Evolutionary conservation across 1,140 invertebrate species (phyloP).

Genomic region (Hyposmocoma kahamanoa): DNA sequence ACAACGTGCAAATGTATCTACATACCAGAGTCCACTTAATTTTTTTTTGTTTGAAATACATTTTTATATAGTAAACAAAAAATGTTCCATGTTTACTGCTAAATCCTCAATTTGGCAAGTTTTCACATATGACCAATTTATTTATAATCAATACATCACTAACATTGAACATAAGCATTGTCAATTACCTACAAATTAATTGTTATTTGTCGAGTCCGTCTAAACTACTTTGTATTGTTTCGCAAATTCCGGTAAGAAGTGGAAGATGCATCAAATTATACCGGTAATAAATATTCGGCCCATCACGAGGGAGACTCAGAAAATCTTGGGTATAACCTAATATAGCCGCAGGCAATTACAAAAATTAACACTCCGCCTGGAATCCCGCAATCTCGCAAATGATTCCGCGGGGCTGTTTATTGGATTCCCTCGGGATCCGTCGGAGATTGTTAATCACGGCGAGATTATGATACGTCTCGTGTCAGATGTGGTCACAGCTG

Average conservation of each 20-base stretch:
- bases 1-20: too few species aligned
- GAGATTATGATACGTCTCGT: conserved; percentile 16
- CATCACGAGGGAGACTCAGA: background rate
- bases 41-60: too few species aligned
- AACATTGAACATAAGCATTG: too few species aligned
- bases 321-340: conserved; percentile 7
- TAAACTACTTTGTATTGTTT: background rate
- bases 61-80: too few species aligned
- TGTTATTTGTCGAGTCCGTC: too few species aligned
- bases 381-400: conserved; percentile 35
- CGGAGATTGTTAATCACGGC: conserved; percentile 23
- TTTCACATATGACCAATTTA: too few species aligned
- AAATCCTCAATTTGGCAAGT: too few species aligned
- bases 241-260: background rate
- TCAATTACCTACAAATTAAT: too few species aligned
- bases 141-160: too few species aligned
- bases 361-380: conserved; percentile 31
- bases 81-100: too few species aligned
- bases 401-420: conserved; percentile 28
- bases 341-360: conserved; percentile 29
- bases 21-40: too few species aligned
- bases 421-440: conserved; percentile 24
- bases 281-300: background rate
- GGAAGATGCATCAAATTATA: background rate
- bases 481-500: background rate